A percentile compares a stretch with the other conserved stretches of the same genome.
These are phyloP conservation scores for Acronicta aceris DNA, from an alignment of 2,888 invertebrate genomes.

Conservation along the genomic window DNA sequence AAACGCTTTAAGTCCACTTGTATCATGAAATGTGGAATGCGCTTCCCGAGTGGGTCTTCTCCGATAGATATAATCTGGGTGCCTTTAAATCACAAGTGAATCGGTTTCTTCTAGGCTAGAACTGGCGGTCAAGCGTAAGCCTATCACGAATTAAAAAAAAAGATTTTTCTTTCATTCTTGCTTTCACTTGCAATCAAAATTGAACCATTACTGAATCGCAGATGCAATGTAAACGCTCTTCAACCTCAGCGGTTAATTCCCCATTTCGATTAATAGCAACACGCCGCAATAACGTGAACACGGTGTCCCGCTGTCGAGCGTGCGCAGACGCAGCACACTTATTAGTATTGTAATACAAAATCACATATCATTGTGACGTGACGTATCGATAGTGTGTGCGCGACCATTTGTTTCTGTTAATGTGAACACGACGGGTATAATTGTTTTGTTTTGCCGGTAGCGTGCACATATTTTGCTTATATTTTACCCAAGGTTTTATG, in stretches of 20 bases:
- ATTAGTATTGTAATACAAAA: slow-evolving; percentile 65
- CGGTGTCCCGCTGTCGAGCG: slow-evolving; percentile 69
- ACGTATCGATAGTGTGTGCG: slow-evolving; percentile 46
- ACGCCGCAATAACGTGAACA: slow-evolving; percentile 68
- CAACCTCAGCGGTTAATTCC: slow-evolving; percentile 61
- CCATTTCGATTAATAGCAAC: slow-evolving; percentile 75
- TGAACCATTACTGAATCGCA: slow-evolving; percentile 1
- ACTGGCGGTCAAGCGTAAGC: too few relatives aligned
- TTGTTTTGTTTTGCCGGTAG: slow-evolving; percentile 36
- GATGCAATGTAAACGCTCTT: slow-evolving; percentile 23
- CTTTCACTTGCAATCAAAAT: too few relatives aligned
- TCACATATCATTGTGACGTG: slow-evolving; percentile 70
- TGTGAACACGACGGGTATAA: slow-evolving; percentile 38
- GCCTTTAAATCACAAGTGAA: too few relatives aligned
- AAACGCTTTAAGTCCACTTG: too few relatives aligned
- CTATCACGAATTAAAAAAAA: too few relatives aligned
- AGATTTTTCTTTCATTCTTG: too few relatives aligned
- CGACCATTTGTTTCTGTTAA: slow-evolving; percentile 43
- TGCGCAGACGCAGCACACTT: slow-evolving; percentile 52
- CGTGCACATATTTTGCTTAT: neutral
- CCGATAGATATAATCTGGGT: too few relatives aligned
- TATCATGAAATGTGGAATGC: too few relatives aligned
- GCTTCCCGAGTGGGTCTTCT: too few relatives aligned
- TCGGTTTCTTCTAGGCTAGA: too few relatives aligned
- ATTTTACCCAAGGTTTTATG: too few relatives aligned